Evolutionary conservation across 2,113 vertebrate genomes (phyloP).

Genomic region (Paramisgurnus dabryanus): DNA sequence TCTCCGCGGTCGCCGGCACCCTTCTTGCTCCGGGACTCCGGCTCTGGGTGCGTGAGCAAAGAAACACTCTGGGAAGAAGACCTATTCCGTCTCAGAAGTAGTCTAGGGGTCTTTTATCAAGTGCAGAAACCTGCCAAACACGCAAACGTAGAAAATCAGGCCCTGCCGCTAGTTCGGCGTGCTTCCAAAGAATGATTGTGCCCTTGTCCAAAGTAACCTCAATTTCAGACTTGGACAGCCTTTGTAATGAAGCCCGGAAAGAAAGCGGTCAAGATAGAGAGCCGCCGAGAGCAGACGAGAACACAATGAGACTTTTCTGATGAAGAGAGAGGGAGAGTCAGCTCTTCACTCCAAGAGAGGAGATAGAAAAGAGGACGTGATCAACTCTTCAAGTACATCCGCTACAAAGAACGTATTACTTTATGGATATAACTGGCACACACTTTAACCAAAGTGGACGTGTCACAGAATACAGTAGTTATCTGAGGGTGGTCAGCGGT

Average conservation of each 20-base stretch:
- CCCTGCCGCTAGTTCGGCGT: constrained; percentile 11
- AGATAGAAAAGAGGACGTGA: constrained; percentile 27
- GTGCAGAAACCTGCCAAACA: constrained; percentile 45
- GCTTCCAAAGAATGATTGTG: constrained; percentile 35
- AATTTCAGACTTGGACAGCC: constrained; percentile 44
- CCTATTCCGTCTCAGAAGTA: constrained; percentile 23
- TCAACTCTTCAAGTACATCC: constrained; percentile 18
- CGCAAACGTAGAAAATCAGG: constrained; percentile 22
- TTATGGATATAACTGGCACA: constrained; percentile 6
- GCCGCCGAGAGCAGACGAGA: neutral
- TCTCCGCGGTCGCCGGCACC: constrained; percentile 49
- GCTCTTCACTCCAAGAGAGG: neutral
- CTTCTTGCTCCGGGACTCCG: constrained; percentile 64
- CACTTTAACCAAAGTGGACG: constrained; percentile 29
- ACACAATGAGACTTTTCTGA: constrained; percentile 21
- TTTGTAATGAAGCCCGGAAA: constrained; percentile 42
- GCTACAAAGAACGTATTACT: neutral
- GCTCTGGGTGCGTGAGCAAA: constrained; percentile 51
- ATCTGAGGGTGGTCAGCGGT: constrained; percentile 12
- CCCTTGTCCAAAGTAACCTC: constrained; percentile 42
- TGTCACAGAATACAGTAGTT: neutral
- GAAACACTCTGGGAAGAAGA: neutral
- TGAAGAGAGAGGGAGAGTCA: neutral
- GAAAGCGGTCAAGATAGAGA: constrained; percentile 24
- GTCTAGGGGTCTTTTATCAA: constrained; percentile 20